Evolutionary conservation across 2,797 vertebrate genomes (phyloP).

Genomic region (Dendrocincla tyrannina): DNA sequence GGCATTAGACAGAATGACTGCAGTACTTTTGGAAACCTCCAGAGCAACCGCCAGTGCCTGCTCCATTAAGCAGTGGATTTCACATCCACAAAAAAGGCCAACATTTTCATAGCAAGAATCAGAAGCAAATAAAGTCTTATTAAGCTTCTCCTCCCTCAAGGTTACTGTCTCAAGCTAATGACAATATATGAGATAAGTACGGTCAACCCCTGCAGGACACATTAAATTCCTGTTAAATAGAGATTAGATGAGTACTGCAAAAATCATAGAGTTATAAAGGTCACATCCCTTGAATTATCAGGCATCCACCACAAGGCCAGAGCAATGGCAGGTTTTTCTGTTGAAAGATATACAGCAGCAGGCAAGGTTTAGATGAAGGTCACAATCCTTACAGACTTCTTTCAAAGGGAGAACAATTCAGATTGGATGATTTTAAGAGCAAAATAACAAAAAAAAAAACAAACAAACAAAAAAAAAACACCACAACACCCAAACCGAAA

Average conservation of each 20-base stretch:
- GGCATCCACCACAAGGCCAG: neutral
- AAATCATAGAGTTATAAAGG: neutral
- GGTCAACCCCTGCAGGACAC: neutral
- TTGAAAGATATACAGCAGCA: neutral
- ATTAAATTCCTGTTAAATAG: constrained; percentile 26
- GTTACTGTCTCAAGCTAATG: neutral
- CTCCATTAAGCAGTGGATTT: neutral
- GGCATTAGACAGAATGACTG: neutral
- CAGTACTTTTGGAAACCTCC: neutral
- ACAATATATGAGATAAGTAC: neutral
- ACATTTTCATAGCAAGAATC: neutral
- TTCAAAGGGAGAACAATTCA: neutral
- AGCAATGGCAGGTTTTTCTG: neutral
- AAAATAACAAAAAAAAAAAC: neutral
- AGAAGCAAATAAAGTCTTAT: constrained; percentile 10
- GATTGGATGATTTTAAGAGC: neutral
- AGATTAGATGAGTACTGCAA: neutral
- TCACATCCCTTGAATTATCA: neutral
- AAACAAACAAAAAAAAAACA: neutral
- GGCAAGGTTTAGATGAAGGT: neutral
- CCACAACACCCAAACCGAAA: too few relatives aligned
- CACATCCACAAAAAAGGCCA: neutral
- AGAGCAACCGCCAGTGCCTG: neutral
- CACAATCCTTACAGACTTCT: neutral
- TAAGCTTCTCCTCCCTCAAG: constrained; percentile 30